Evolutionary conservation across 92 coral and sea anemone genomes (phyloP).

Genomic region (Micromussa lordhowensis): DNA sequence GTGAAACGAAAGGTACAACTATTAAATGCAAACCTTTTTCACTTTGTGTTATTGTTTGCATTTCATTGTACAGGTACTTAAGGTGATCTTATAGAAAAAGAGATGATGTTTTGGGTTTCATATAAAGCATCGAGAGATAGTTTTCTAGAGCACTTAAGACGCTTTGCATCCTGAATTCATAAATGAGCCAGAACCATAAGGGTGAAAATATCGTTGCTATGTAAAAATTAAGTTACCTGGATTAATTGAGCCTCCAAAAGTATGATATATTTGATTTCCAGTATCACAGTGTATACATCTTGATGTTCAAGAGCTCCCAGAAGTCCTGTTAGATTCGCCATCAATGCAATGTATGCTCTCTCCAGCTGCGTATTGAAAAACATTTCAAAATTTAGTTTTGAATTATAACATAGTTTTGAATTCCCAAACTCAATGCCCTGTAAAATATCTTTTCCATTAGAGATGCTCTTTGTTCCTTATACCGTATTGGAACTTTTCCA

Average conservation of each 20-base stretch:
- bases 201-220: too few relatives aligned
- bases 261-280: background rate
- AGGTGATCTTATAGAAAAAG: too few relatives aligned
- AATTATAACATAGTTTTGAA: background rate
- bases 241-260: background rate
- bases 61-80: too few relatives aligned
- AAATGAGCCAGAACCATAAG: too few relatives aligned
- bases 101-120: too few relatives aligned
- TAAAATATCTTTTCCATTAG: too few relatives aligned
- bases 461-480: too few relatives aligned
- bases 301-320: slow-evolving; percentile 11
- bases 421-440: background rate
- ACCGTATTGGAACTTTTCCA: too few relatives aligned
- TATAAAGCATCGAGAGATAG: too few relatives aligned
- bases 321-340: slow-evolving; percentile 18
- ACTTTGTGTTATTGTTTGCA: too few relatives aligned
- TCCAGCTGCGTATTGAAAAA: background rate
- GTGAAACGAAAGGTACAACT: background rate
- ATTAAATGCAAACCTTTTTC: background rate
- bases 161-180: too few relatives aligned
- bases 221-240: slow-evolving; percentile 1
- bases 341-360: slow-evolving; percentile 13
- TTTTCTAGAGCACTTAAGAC: too few relatives aligned
- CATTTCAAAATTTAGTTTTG: background rate
- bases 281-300: background rate